These are phyloP conservation scores for Autographa pulchrina DNA, from an alignment of 2,888 invertebrate species.

Conservation along the genomic window DNA sequence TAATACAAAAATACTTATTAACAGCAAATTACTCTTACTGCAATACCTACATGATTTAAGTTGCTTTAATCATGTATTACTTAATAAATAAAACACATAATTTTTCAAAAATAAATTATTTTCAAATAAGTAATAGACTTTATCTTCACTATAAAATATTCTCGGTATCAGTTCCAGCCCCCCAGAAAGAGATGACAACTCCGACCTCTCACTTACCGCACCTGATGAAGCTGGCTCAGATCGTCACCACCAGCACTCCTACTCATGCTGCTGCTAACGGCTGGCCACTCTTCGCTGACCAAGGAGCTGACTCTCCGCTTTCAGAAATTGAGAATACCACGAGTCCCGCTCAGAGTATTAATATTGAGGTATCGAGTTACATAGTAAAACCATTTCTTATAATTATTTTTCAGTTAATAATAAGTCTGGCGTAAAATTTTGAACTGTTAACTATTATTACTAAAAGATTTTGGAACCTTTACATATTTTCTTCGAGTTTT, in stretches of 20 bases:
- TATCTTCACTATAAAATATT: too few species aligned
- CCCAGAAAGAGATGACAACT: slow-evolving; percentile 77
- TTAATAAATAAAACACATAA: too few species aligned
- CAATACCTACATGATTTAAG: too few species aligned
- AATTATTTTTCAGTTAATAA: neutral
- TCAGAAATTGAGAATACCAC: slow-evolving; percentile 84
- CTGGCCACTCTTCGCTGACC: slow-evolving; percentile 81
- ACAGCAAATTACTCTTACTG: too few species aligned
- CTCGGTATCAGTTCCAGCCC: slow-evolving; percentile 62
- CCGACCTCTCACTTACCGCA: slow-evolving; percentile 79
- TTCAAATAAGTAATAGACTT: too few species aligned
- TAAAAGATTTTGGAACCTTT: too few species aligned
- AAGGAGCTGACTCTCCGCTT: slow-evolving; percentile 81
- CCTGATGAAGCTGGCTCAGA: slow-evolving; percentile 73
- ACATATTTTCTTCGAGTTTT: too few species aligned
- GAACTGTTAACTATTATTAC: too few species aligned
- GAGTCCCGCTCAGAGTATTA: slow-evolving; percentile 77
- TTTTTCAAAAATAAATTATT: too few species aligned
- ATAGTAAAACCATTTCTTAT: neutral
- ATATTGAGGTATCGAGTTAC: slow-evolving; percentile 71
- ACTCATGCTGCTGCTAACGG: slow-evolving; percentile 75
- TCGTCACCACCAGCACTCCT: slow-evolving; percentile 84
- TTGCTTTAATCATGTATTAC: too few species aligned
- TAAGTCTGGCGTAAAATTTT: too few species aligned
- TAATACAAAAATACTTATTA: too few species aligned